phyloP scores from a whole-genome alignment of 1,140 invertebrate genomes.

The Drosophila erecta region DNA sequence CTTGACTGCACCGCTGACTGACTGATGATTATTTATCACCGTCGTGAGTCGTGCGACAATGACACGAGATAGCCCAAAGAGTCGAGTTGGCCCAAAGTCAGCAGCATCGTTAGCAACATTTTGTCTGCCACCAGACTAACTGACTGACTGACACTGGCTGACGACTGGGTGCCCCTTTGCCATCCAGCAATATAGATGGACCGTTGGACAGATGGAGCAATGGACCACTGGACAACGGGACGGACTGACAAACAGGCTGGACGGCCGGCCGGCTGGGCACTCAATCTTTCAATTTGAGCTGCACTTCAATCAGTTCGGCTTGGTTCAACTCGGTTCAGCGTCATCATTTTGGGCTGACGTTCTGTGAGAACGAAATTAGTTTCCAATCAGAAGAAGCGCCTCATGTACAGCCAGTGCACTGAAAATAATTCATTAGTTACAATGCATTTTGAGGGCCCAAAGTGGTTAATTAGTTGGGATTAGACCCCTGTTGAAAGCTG shows the following conservation, averaged over 20 bases:
- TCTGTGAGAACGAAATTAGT: conserved; percentile 71
- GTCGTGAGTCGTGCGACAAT: conserved; percentile 83
- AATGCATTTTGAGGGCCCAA: not conserved
- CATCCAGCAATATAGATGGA: not conserved
- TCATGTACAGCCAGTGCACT: not conserved
- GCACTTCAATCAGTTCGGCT: conserved; percentile 45
- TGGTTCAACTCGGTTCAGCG: conserved; percentile 36
- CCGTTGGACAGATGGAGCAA: not conserved
- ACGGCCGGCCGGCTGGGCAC: conserved; percentile 21
- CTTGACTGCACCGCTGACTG: conserved; percentile 39
- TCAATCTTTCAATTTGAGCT: conserved; percentile 66
- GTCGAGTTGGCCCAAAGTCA: conserved; percentile 28
- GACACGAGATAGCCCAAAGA: conserved; percentile 63
- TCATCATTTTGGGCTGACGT: conserved; percentile 62
- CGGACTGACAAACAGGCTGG: too few species aligned
- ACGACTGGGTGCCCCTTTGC: conserved; percentile 25
- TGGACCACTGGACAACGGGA: conserved; percentile 6
- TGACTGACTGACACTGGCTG: conserved; percentile 28
- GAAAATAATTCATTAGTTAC: conserved; percentile 1
- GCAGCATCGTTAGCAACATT: conserved; percentile 74
- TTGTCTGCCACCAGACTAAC: conserved; percentile 65
- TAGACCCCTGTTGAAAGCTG: not conserved
- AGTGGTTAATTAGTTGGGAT: not conserved
- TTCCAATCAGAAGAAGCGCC: conserved; percentile 22
- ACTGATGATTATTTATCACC: conserved; percentile 82